Conservation (phyloP, 2,797 vertebrate genomes). For the Chloroceryle inda region DNA sequence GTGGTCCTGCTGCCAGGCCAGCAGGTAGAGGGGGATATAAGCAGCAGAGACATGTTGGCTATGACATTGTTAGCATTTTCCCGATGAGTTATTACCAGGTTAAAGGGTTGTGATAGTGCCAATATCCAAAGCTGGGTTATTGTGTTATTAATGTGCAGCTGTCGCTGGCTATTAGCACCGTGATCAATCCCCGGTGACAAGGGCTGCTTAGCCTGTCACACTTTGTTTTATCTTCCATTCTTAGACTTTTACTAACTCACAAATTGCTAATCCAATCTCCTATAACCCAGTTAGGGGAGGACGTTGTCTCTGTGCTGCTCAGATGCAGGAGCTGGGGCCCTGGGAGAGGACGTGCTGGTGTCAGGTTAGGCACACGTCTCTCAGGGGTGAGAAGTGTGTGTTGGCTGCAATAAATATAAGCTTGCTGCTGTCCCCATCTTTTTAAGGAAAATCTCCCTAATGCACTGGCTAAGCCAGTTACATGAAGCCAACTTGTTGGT, state of each 20-base stretch:
- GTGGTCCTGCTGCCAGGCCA: not conserved
- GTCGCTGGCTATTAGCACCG: slow-evolving; percentile 85
- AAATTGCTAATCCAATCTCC: slow-evolving; percentile 92
- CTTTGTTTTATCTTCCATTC: slow-evolving; percentile 86
- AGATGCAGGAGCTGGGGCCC: not conserved
- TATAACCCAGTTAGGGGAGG: slow-evolving; percentile 87
- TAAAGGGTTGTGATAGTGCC: slow-evolving; percentile 87
- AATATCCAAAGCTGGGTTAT: slow-evolving; percentile 90
- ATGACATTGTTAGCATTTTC: slow-evolving; percentile 59
- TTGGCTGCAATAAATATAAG: not conserved
- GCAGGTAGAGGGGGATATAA: not conserved
- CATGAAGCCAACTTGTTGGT: not conserved
- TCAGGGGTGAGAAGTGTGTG: not conserved
- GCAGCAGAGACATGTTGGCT: not conserved
- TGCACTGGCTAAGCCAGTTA: not conserved
- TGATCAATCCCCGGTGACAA: slow-evolving; percentile 89
- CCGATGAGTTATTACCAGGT: slow-evolving; percentile 80
- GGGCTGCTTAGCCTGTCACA: slow-evolving; percentile 87
- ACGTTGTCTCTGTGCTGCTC: slow-evolving; percentile 36
- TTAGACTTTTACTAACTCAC: slow-evolving; percentile 88
- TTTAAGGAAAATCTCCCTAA: not conserved
- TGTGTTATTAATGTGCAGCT: slow-evolving; percentile 88
- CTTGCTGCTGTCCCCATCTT: not conserved
- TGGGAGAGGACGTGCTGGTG: not conserved
- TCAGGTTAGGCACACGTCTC: not conserved